These are phyloP conservation scores for Lagocephalus sceleratus DNA, from an alignment of 2,797 vertebrate genomes.

Conservation along the genomic window DNA sequence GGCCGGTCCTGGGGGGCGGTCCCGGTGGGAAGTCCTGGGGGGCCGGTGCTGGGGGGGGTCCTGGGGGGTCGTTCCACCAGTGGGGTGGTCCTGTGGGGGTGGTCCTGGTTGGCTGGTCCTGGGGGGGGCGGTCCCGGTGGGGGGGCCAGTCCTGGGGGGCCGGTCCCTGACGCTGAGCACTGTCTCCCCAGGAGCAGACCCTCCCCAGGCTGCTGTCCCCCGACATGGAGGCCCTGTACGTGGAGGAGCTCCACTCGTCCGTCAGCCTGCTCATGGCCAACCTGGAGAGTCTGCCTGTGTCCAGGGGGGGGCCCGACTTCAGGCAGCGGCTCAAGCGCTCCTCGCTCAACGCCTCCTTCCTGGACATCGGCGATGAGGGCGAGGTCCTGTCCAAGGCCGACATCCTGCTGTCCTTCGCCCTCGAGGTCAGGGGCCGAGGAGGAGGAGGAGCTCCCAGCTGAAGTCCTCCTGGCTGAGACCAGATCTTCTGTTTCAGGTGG, in stretches of 20 bases:
- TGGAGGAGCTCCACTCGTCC: conserved; percentile 90
- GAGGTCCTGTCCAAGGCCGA: conserved; percentile 92
- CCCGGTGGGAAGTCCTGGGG: too few relatives aligned
- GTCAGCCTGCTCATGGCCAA: conserved; percentile 96
- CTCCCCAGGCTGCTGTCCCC: conserved; percentile 82
- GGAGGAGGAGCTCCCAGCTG: too few relatives aligned
- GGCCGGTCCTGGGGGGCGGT: too few relatives aligned
- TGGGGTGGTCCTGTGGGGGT: too few relatives aligned
- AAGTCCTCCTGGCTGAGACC: not conserved
- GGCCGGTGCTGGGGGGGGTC: too few relatives aligned
- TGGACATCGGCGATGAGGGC: conserved; percentile 93
- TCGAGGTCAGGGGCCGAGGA: conserved; percentile 71
- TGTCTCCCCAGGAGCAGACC: conserved; percentile 82
- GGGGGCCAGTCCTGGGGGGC: too few relatives aligned
- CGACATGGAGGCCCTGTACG: conserved; percentile 90
- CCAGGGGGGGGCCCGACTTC: conserved; percentile 91
- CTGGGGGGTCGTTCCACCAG: too few relatives aligned
- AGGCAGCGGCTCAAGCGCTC: conserved; percentile 93
- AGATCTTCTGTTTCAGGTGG: conserved; percentile 75
- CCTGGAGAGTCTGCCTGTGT: conserved; percentile 95
- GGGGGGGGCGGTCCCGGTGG: too few relatives aligned
- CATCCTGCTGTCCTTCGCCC: conserved; percentile 88
- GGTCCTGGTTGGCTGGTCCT: too few relatives aligned
- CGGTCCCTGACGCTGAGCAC: too few relatives aligned
- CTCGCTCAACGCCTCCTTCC: conserved; percentile 87